phyloP scores from a whole-genome alignment of 2,113 vertebrate species.

The Lepidiolamprologus cunningtoni region DNA sequence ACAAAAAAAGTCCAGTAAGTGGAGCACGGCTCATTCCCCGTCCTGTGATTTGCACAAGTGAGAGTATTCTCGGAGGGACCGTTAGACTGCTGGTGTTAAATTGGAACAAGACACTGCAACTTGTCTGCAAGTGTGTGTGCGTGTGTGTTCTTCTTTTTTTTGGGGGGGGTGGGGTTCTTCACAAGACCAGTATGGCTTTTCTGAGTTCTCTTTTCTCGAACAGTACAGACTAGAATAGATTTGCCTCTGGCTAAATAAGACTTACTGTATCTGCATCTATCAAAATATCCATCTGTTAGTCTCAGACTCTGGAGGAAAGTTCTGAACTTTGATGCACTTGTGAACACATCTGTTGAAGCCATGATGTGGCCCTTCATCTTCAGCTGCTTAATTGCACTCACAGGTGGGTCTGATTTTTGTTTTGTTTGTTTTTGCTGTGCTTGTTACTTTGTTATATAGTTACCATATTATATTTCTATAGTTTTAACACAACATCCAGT shows the following conservation, averaged over 20 bases:
- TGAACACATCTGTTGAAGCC: background rate
- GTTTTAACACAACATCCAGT: rapidly evolving
- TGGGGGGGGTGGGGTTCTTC: rapidly evolving
- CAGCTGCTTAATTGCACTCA: rapidly evolving
- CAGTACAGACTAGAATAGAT: background rate
- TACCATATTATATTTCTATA: background rate
- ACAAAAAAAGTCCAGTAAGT: background rate
- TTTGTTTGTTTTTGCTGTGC: background rate
- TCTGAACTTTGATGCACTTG: background rate
- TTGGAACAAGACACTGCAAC: rapidly evolving
- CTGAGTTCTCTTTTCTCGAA: rapidly evolving
- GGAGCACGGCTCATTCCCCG: rapidly evolving
- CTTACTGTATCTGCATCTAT: background rate
- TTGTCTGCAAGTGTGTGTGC: rapidly evolving
- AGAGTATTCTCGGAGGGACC: rapidly evolving
- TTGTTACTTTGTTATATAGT: background rate
- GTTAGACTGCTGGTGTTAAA: background rate
- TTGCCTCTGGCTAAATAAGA: background rate
- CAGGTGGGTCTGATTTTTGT: background rate
- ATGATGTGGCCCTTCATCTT: background rate
- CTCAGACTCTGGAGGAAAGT: background rate
- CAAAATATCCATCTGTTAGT: background rate
- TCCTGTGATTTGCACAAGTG: rapidly evolving
- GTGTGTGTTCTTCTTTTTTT: background rate
- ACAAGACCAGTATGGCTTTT: background rate